Evolutionary conservation across 1,140 invertebrate species (phyloP), one percentile per base, ranked within the genome.

Genomic region (Drosophila truncata): DNA sequence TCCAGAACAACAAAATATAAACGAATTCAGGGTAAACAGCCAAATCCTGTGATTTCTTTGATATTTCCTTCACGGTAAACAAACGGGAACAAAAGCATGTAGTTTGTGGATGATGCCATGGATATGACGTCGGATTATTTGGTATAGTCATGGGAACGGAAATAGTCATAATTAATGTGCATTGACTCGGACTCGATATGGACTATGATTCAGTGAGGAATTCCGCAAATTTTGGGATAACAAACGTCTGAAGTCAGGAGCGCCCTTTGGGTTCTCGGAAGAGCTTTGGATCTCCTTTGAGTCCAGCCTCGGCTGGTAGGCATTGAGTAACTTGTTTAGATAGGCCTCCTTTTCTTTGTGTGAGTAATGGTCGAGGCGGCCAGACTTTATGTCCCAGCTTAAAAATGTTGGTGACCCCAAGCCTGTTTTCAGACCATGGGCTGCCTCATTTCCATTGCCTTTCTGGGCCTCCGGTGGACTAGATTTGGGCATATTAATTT

Each of bases 91-190:
- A 70, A 62, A 79, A 70, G 62, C 42, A 37, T 29, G 39, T 37
- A 37, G 44, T 37, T 33, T 29, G 39, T 49, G 57, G 49, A 50
- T 77, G 81, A 84, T 67, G 77, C 65, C 72, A 59, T 29, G 20
- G 46, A 42, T 59, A 78, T 85, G 82, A 85, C 82, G 82, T 82
- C n/a, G 54, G 27, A 70, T 33, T 46, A 37, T 16, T 31, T 42
- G 44, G 62, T 20, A 65, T 39, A 42, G 33, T 33, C 50, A 39
- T 57, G 33, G n/a, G 37, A 57, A 37, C 23, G 33, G 16, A 46
- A 57, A 57, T 25, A 27, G 29, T 27, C 5, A 46, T 35, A 63
- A 35, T 44, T 62, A 65, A 13, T 16, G 14, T 33, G 58, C 29
- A 61, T 16, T 18, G 41, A 5, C 13, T 35, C 10, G 31, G 31